Conservation (phyloP, 2,113 vertebrate species). For the Acrocephalus arundinaceus region DNA sequence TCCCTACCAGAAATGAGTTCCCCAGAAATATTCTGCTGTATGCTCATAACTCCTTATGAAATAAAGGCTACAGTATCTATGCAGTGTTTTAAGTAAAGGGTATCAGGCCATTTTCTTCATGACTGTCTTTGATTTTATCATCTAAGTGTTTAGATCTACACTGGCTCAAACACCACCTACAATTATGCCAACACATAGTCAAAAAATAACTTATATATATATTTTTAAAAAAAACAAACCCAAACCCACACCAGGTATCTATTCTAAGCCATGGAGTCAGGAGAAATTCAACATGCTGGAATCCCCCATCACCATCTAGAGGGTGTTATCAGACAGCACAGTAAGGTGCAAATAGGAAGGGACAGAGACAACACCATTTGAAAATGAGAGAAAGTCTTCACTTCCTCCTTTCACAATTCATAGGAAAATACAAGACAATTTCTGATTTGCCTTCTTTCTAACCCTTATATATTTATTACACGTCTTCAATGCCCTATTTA, state of each 20-base stretch:
- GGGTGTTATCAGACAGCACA: conserved; percentile 25
- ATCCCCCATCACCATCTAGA: conserved; percentile 51
- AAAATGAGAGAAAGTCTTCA: not conserved
- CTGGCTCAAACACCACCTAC: conserved; percentile 60
- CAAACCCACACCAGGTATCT: not conserved
- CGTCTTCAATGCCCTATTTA: not conserved
- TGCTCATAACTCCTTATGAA: not conserved
- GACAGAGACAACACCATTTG: not conserved
- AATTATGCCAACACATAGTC: conserved; percentile 44
- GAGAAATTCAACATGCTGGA: not conserved
- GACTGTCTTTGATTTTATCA: not conserved
- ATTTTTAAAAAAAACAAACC: not conserved
- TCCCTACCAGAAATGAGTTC: not conserved
- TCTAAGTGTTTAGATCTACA: conserved; percentile 41
- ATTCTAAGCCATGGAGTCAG: not conserved
- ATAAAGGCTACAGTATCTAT: not conserved
- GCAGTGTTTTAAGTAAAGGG: not conserved
- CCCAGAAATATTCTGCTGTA: not conserved
- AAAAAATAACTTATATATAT: not conserved
- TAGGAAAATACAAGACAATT: not conserved
- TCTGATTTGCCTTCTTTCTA: not conserved
- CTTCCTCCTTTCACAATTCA: not conserved
- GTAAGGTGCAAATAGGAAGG: not conserved
- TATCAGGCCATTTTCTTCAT: conserved; percentile 11
- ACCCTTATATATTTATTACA: not conserved